Percentiles rank a stretch among this genome's conserved stretches.
These are phyloP conservation scores for Syngnathus acus DNA, from an alignment of 2,797 vertebrate genomes.

Conservation along the genomic window DNA sequence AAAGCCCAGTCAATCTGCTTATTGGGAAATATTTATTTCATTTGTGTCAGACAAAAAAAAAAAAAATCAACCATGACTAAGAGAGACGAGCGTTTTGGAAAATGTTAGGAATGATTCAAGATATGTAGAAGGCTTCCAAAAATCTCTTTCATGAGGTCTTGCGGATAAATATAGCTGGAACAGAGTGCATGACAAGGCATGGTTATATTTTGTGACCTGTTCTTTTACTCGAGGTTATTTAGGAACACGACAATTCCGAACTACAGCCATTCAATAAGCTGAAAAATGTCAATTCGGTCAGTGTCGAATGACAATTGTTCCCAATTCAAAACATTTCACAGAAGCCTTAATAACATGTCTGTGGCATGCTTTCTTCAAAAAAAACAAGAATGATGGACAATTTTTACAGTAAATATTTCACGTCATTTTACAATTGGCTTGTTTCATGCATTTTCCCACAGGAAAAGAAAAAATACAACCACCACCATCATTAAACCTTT, in stretches of 20 bases:
- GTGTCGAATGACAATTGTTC: background rate
- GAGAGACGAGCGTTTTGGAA: constrained; percentile 13
- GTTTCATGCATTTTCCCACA: too few species aligned
- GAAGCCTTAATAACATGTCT: background rate
- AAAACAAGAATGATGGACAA: background rate
- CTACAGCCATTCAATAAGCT: background rate
- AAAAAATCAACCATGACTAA: constrained; percentile 7
- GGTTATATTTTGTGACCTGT: constrained; percentile 18
- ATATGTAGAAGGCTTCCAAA: constrained; percentile 13
- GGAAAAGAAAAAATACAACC: too few species aligned
- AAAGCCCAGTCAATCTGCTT: background rate
- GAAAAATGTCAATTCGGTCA: background rate
- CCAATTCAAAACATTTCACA: background rate
- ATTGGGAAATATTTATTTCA: constrained; percentile 6
- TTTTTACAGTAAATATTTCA: background rate
- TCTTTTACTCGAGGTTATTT: background rate
- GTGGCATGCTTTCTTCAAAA: background rate
- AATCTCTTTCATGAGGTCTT: constrained; percentile 27
- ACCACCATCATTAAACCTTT: too few species aligned
- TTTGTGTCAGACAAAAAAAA: constrained; percentile 2
- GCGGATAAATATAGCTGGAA: constrained; percentile 4
- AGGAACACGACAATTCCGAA: background rate
- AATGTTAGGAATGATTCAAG: constrained; percentile 22
- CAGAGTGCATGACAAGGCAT: background rate
- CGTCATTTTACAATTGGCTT: background rate